A percentile compares a stretch with the other conserved stretches of the same genome.
Conservation (phyloP, 2,888 invertebrate genomes). For the Subacronicta megacephala region DNA sequence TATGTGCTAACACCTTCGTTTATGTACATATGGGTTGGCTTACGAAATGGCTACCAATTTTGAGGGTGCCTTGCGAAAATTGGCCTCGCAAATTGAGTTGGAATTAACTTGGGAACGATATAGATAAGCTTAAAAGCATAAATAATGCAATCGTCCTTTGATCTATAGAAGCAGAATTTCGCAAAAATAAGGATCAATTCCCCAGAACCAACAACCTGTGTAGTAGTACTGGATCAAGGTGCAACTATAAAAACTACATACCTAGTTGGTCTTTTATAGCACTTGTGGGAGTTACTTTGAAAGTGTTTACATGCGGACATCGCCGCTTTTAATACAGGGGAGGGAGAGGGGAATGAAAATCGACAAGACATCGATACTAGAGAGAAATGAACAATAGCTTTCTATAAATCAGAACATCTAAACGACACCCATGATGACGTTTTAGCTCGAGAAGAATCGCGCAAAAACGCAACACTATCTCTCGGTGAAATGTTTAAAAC, state of each 20-base stretch:
- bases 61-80: slow-evolving; percentile 54
- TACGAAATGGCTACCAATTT: slow-evolving; percentile 52
- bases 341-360: no score
- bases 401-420: slow-evolving; percentile 12
- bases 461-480: no score
- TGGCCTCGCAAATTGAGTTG: slow-evolving; percentile 43
- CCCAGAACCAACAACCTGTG: no score
- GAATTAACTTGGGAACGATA: slow-evolving; percentile 14
- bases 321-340: no score
- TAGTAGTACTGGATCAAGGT: no score
- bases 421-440: slow-evolving; percentile 4
- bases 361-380: slow-evolving; percentile 23
- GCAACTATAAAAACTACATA: no score
- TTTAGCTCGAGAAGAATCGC: slow-evolving; percentile 5
- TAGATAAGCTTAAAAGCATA: slow-evolving; percentile 19
- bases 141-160: not conserved
- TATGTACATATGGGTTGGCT: slow-evolving; percentile 44
- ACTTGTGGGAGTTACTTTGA: no score
- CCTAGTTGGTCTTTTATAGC: no score
- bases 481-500: no score
- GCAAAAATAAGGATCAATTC: no score
- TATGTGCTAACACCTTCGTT: slow-evolving; percentile 52
- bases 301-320: no score
- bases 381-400: slow-evolving; percentile 31
- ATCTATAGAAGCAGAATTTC: no score